These are phyloP conservation scores for Synergus gifuensis DNA, from an alignment of 2,888 invertebrate genomes.

Conservation along the genomic window DNA sequence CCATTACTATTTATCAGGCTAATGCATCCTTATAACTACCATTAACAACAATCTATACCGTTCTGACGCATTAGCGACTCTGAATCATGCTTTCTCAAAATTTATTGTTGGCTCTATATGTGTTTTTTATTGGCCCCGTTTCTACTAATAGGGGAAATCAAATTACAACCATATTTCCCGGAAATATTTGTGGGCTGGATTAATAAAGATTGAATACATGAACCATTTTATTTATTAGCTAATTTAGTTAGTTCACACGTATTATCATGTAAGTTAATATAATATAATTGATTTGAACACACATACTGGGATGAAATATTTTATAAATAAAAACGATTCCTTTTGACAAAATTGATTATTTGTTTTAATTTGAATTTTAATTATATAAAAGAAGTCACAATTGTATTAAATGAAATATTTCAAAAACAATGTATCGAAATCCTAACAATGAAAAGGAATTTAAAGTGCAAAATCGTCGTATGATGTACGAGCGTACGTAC, in stretches of 20 bases:
- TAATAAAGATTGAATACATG: neutral
- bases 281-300: too few species aligned
- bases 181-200: neutral
- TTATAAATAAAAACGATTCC: too few species aligned
- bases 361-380: too few species aligned
- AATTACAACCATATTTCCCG: neutral
- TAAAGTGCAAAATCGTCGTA: too few species aligned
- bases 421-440: too few species aligned
- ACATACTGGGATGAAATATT: too few species aligned
- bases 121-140: neutral
- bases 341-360: too few species aligned
- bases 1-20: constrained; percentile 78
- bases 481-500: too few species aligned
- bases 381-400: too few species aligned
- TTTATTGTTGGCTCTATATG: constrained; percentile 46
- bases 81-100: constrained; percentile 45
- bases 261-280: too few species aligned
- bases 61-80: constrained; percentile 68
- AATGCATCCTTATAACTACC: constrained; percentile 76
- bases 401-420: too few species aligned
- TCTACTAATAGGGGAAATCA: neutral
- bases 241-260: neutral
- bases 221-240: neutral
- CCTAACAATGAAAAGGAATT: too few species aligned
- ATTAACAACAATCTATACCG: constrained; percentile 76